Conservation (phyloP, 2,797 vertebrate genomes). For the Merluccius polli region DNA sequence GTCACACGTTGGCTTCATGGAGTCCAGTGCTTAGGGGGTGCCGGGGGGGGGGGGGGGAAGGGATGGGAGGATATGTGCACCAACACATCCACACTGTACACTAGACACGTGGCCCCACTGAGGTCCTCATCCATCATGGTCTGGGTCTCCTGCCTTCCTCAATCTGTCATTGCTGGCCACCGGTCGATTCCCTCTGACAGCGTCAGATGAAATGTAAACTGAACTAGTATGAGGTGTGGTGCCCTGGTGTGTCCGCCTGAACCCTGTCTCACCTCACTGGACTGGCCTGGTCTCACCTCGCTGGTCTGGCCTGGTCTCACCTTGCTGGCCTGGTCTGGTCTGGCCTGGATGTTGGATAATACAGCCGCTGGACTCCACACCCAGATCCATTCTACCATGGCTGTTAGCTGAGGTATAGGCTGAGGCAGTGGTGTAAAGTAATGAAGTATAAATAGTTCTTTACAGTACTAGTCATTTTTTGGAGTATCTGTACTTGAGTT, state of each 20-base stretch:
- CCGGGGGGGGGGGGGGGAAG: too few relatives aligned
- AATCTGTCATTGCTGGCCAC: constrained; percentile 65
- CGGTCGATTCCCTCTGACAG: constrained; percentile 70
- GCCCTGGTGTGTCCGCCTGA: constrained; percentile 27
- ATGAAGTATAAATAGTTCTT: too few relatives aligned
- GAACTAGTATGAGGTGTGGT: constrained; percentile 65
- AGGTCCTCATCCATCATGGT: constrained; percentile 72
- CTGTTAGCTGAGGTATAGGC: too few relatives aligned
- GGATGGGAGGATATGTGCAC: background rate
- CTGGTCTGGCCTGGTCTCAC: background rate
- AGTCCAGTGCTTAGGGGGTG: too few relatives aligned
- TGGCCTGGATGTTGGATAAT: background rate
- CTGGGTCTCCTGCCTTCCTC: constrained; percentile 58
- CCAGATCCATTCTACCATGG: too few relatives aligned
- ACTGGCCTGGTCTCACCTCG: background rate
- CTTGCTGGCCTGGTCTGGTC: background rate
- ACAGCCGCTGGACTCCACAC: too few relatives aligned
- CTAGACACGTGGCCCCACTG: constrained; percentile 41
- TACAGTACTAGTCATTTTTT: too few relatives aligned
- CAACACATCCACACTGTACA: background rate
- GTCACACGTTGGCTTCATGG: too few relatives aligned
- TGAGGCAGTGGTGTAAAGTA: too few relatives aligned
- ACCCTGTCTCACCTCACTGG: constrained; percentile 3
- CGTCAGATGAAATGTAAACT: constrained; percentile 70
- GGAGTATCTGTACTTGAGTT: too few relatives aligned